A percentile compares a stretch with the other conserved stretches of the same genome.
Evolutionary conservation across 2,113 vertebrate species (phyloP).

Genomic region (Crotalus tigris): DNA sequence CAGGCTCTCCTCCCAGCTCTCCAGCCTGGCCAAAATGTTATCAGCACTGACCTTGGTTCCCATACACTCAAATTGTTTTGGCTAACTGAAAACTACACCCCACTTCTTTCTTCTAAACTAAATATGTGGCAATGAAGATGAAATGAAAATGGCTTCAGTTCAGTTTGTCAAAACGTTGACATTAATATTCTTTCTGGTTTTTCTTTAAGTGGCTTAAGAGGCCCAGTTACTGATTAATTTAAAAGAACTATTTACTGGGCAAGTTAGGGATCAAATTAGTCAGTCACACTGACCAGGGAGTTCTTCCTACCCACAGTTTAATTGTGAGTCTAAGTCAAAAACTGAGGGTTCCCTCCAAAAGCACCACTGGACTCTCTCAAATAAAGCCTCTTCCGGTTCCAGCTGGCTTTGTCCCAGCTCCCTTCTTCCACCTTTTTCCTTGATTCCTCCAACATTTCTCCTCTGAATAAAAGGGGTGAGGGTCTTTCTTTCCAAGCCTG

Average conservation of each 20-base stretch:
- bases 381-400: background rate
- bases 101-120: too few relatives aligned
- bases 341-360: background rate
- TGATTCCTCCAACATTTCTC: background rate
- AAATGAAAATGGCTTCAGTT: too few relatives aligned
- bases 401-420: background rate
- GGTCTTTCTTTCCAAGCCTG: background rate
- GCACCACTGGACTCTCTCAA: background rate
- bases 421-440: background rate
- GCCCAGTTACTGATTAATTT: background rate
- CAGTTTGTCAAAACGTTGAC: too few relatives aligned
- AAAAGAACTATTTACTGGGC: background rate
- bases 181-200: background rate
- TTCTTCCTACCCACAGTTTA: background rate
- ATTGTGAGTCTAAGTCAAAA: background rate
- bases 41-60: too few relatives aligned
- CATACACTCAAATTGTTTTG: too few relatives aligned
- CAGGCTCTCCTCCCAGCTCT: too few relatives aligned
- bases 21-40: too few relatives aligned
- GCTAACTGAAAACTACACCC: too few relatives aligned
- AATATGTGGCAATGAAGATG: too few relatives aligned
- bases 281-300: background rate
- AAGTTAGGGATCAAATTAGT: background rate
- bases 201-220: background rate
- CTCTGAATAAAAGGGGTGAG: background rate